phyloP scores from a whole-genome alignment of 2,888 invertebrate genomes.

The Melanophora roralis region DNA sequence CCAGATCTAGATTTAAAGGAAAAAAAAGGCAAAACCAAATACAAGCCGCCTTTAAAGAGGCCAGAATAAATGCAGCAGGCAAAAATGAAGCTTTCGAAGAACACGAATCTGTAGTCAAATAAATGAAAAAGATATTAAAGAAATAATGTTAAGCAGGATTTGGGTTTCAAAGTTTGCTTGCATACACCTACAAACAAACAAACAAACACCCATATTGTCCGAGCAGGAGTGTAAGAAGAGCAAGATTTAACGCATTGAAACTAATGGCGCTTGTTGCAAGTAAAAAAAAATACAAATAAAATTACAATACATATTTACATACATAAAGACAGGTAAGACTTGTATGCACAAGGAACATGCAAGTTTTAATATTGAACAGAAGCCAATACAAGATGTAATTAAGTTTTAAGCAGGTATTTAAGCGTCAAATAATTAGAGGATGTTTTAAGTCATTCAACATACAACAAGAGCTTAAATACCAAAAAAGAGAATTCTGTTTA shows the following conservation, averaged over 20 bases:
- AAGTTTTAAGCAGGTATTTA: conserved; percentile 58
- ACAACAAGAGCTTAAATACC: neutral
- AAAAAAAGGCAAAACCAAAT: neutral
- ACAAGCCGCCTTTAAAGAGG: conserved; percentile 25
- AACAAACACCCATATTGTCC: neutral
- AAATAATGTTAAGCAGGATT: conserved; percentile 58
- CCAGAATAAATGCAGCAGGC: neutral
- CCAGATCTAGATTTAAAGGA: conserved; percentile 70
- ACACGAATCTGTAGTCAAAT: conserved; percentile 46
- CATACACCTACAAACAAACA: neutral
- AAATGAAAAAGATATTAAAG: conserved; percentile 54
- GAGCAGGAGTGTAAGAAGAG: neutral
- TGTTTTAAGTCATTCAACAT: conserved; percentile 45
- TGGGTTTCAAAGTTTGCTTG: conserved; percentile 18
- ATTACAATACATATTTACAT: too few relatives aligned
- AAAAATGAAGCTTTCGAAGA: neutral
- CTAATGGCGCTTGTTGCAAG: conserved; percentile 55
- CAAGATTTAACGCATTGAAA: conserved; percentile 40
- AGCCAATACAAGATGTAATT: conserved; percentile 49
- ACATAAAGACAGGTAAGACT: too few relatives aligned
- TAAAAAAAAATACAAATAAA: neutral
- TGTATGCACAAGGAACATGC: neutral
- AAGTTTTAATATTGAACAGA: neutral
- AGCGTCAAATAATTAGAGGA: conserved; percentile 62
- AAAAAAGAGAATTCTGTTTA: neutral